A percentile compares a stretch with the other conserved stretches of the same genome.
Conservation (phyloP, 2,113 vertebrate genomes). For the Odocoileus hemionus region DNA sequence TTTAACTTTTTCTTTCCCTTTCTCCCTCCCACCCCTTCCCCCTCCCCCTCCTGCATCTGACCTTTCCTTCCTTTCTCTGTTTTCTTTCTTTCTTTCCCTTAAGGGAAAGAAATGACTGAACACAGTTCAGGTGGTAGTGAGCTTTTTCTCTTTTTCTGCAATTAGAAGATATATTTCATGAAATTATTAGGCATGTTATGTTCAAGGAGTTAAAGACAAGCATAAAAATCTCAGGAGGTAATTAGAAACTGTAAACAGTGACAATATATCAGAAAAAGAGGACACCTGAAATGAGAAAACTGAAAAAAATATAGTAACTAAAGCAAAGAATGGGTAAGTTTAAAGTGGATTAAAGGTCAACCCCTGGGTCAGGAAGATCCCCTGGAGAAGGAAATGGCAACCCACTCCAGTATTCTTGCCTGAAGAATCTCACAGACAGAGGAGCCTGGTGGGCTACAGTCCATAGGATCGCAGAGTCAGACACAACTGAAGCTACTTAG, state of each 20-base stretch:
- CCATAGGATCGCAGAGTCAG: background rate
- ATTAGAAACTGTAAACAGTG: background rate
- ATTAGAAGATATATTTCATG: background rate
- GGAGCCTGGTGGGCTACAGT: background rate
- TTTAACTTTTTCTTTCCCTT: background rate
- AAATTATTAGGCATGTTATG: background rate
- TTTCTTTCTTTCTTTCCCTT: background rate
- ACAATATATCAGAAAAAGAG: background rate
- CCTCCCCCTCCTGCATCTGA: background rate
- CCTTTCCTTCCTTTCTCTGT: background rate
- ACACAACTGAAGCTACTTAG: background rate
- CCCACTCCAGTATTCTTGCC: background rate
- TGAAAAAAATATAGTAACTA: background rate
- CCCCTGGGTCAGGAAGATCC: background rate
- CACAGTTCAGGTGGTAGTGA: background rate
- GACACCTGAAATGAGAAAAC: background rate
- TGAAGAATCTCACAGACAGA: background rate
- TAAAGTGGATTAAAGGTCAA: background rate
- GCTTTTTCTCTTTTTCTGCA: background rate
- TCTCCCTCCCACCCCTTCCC: background rate
- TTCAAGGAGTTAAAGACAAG: background rate
- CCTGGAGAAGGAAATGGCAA: background rate
- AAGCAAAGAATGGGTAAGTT: background rate
- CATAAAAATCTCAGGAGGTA: background rate
- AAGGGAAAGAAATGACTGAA: background rate